phyloP scores from a whole-genome alignment of 2,888 invertebrate species.

The Phania funesta region DNA sequence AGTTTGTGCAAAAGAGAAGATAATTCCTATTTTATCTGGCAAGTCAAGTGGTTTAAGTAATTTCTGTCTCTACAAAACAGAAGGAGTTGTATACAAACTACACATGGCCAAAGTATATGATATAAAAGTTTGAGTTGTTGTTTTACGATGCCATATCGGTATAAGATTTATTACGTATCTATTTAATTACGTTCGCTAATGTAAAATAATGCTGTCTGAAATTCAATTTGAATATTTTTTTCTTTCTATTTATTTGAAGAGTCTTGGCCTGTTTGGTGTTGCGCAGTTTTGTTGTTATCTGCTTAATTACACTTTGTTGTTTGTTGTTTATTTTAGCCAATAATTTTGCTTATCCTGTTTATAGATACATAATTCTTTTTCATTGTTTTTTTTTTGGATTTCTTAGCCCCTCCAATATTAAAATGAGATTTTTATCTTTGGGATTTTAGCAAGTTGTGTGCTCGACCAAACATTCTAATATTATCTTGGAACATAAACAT shows the following conservation, averaged over 20 bases:
- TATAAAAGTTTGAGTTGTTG: not conserved
- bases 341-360: slow-evolving; percentile 63
- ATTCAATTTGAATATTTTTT: slow-evolving; percentile 27
- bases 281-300: slow-evolving; percentile 48
- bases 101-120: slow-evolving; percentile 37
- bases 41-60: slow-evolving; percentile 45
- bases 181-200: slow-evolving; percentile 39
- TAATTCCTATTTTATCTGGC: slow-evolving; percentile 46
- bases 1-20: slow-evolving; percentile 17
- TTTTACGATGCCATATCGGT: not conserved
- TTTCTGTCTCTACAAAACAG: slow-evolving; percentile 1
- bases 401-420: slow-evolving; percentile 30
- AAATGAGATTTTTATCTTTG: slow-evolving; percentile 58
- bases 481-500: slow-evolving; percentile 67
- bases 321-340: slow-evolving; percentile 54
- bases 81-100: not conserved
- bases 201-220: slow-evolving; percentile 43
- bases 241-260: not conserved
- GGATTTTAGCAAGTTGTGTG: slow-evolving; percentile 23
- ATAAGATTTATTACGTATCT: slow-evolving; percentile 37
- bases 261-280: not conserved
- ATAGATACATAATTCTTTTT: slow-evolving; percentile 48
- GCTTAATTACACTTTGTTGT: slow-evolving; percentile 59
- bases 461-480: slow-evolving; percentile 64
- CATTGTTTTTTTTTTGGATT: not conserved